Base-by-base conservation (phyloP, 2,113 vertebrate genomes). In the Bostrychus sinensis region DNA sequence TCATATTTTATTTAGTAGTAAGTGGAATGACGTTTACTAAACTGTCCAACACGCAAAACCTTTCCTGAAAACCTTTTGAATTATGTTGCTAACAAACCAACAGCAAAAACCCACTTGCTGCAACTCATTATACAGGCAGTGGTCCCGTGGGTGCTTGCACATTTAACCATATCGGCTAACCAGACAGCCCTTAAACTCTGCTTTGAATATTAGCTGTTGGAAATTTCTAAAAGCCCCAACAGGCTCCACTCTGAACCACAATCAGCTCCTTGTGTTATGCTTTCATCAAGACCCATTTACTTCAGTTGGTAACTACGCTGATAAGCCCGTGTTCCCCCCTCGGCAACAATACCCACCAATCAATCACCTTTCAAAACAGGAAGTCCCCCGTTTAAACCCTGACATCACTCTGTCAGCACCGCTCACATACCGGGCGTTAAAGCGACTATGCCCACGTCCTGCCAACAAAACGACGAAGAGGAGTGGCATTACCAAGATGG, bases 331-430 rank as follows among this genome's bases (percentile, higher is more conserved):
- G 43, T 42, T 34, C 32, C 20, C 32, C 50, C 46, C 43, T 65
- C 26, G 26, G 34, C 60, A 79, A 75, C 75, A 81, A 78, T 69
- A 38, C 28, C 67, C 48, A 50, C 66, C 56, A 75, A 85, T 84
- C 75, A 85, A 81, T 87, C 63, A 56, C 39, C 17, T 56, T 50
- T 38, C 71, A 57, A 81, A 86, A 87, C 81, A 88, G 84, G 85
- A 88, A 86, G 77, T 28, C 37, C 63, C 46, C 17, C 12, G 30
- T 43, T 72, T 55, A 37, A 73, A 75, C 42, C 64, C 37, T 34
- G 26, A 70, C 42, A 51, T 41, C n/a, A 3, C 56, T 64, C 80
- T 66, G 69, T 86, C 81, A 70, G 70, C 86, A n/a, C 50, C 54
- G 13, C 55, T 59, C 16, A 19, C 56, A 70, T 51, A 61, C 38